Base-by-base conservation (phyloP, 2,888 invertebrate genomes). In the Diarsia mendica region DNA sequence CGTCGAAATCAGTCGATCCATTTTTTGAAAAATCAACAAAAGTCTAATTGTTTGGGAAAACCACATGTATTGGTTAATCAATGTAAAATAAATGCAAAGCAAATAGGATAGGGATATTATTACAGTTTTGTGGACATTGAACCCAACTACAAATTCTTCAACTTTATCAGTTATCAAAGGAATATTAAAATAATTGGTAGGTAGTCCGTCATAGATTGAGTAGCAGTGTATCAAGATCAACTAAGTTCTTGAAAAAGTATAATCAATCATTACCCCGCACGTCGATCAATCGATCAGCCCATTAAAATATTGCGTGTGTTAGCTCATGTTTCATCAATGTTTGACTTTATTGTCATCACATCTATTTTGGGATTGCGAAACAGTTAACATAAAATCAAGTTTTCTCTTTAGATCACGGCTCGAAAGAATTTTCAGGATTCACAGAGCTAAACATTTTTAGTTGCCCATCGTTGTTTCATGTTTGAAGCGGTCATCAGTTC, bases 181-280 rank as follows among this genome's bases (percentile, higher is more conserved):
- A 33, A 39, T 58, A 58, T 13, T 23, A 44, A 64, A 58, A 8
- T 49, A 80, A 72, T 72, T 55, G 63, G 49, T 48, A 39, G 55
- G 49, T 48, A 39, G 55, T 77, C 55, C 18, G 72, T 80, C 20
- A 80, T 58, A 58, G 20, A 80, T 49, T 39, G 39, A 8, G 33
- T 39, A 46, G 20, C 49, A 58, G 8, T 55, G 18, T 23, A 64
- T 46, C 49, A 72, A 51, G 20, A 64, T 46, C 49, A 72, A 51
- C 18, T 80, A n/a, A 60, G 55, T 81, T 65, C 4, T 65, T 44
- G 48, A 74, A 73, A 63, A 80, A 80, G 74, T 72, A 33, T 73
- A 51, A 80, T 80, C 74, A 80, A 77, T 80, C 81, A 80, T 18
- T 55, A 77, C 23, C 23, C n/a, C 20, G 20, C 48, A 48, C n/a